Evolutionary conservation across 2,797 vertebrate genomes (phyloP).

Genomic region (Nasua narica): DNA sequence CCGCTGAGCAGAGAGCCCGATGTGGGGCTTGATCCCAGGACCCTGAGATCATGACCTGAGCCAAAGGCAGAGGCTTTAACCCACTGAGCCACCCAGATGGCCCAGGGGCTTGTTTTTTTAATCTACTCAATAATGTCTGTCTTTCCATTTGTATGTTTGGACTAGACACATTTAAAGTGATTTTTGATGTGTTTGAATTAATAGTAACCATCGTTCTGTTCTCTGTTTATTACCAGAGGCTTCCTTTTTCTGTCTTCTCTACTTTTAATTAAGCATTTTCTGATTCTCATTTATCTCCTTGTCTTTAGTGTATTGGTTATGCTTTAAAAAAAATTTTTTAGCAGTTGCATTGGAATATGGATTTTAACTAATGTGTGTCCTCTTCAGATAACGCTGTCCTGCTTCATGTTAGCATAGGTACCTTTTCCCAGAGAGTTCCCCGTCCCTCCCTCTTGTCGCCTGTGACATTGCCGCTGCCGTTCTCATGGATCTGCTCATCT

Average conservation of each 20-base stretch:
- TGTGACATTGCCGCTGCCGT: rapidly evolving
- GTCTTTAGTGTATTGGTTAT: background rate
- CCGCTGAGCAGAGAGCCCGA: too few relatives aligned
- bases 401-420: rapidly evolving
- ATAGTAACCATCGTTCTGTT: background rate
- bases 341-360: background rate
- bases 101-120: background rate
- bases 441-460: rapidly evolving
- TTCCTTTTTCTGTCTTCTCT: background rate
- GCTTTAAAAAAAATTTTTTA: background rate
- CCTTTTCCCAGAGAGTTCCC: background rate
- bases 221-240: background rate
- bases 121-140: background rate
- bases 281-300: background rate
- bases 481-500: rapidly evolving
- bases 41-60: too few relatives aligned
- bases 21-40: too few relatives aligned
- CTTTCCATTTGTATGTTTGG: background rate
- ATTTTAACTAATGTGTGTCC: background rate
- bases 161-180: background rate
- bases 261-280: background rate
- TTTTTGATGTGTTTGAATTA: background rate
- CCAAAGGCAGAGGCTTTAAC: too few relatives aligned
- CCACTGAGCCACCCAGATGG: too few relatives aligned
- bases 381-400: rapidly evolving